Conservation (phyloP, 2,113 vertebrate species). For the Malurus cyaneus region DNA sequence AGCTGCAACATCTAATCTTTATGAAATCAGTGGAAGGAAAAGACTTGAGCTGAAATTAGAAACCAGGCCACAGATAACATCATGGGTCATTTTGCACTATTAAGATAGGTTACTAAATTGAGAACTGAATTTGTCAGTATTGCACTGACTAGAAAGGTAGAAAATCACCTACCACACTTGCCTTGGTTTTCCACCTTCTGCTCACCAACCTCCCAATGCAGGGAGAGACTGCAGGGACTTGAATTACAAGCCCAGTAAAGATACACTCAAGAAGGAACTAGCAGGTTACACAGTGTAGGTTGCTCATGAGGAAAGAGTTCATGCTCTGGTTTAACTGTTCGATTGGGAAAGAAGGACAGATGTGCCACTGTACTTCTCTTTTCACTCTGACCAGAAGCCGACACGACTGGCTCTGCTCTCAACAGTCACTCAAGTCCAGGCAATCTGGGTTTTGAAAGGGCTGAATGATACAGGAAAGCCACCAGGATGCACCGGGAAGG, state of each 20-base stretch:
- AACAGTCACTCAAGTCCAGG: neutral
- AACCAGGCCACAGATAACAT: slow-evolving; percentile 11
- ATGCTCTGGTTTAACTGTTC: neutral
- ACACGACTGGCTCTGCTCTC: neutral
- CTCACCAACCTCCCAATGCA: neutral
- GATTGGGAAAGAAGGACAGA: neutral
- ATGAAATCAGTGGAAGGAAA: neutral
- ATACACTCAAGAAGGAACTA: neutral
- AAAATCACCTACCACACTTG: neutral
- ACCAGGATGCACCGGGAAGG: neutral
- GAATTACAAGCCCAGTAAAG: neutral
- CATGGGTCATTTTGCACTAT: neutral
- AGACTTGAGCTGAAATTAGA: slow-evolving; percentile 18
- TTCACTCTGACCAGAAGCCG: neutral
- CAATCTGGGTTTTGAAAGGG: neutral
- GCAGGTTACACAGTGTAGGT: neutral
- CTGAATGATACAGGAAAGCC: neutral
- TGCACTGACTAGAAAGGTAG: neutral
- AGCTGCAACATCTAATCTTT: slow-evolving; percentile 16
- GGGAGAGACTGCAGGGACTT: neutral
- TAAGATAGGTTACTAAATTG: neutral
- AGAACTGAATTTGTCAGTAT: neutral
- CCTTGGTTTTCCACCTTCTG: neutral
- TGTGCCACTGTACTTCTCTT: neutral
- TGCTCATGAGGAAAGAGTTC: neutral